Conservation (phyloP, 2,113 vertebrate species). For the Herpetotheres cachinnans region DNA sequence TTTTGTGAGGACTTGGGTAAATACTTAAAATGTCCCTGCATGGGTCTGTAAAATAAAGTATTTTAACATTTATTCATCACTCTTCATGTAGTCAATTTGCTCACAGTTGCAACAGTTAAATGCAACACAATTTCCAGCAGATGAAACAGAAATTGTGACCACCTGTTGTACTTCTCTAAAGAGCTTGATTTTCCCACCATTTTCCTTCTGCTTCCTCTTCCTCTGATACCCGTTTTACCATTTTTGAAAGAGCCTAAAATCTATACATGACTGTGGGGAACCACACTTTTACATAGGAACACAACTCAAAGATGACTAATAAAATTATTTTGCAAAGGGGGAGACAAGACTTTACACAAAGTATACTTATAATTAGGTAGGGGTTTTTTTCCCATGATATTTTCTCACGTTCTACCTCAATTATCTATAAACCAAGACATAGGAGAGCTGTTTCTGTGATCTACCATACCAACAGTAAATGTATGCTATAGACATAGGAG, state of each 20-base stretch:
- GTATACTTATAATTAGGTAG: fast-evolving
- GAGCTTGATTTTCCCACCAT: background rate
- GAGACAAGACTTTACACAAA: background rate
- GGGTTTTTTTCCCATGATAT: background rate
- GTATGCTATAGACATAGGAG: fast-evolving
- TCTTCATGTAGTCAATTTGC: background rate
- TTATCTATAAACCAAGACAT: background rate
- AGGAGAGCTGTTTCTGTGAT: background rate
- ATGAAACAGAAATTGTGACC: background rate
- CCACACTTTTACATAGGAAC: background rate
- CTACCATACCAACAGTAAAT: background rate
- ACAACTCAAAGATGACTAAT: background rate
- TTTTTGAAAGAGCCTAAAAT: background rate
- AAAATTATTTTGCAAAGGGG: background rate
- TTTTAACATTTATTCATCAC: background rate
- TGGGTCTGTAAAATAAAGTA: background rate
- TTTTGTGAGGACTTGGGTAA: background rate
- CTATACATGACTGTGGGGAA: background rate
- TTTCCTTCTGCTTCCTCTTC: background rate
- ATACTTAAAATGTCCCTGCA: background rate
- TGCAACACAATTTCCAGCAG: background rate
- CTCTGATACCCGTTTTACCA: background rate
- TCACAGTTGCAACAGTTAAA: background rate
- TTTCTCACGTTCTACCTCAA: background rate
- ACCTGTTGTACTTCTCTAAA: background rate